A percentile compares a stretch with the other conserved stretches of the same genome.
phyloP scores from a whole-genome alignment of 1,140 invertebrate species.

The Pissodes strobi region DNA sequence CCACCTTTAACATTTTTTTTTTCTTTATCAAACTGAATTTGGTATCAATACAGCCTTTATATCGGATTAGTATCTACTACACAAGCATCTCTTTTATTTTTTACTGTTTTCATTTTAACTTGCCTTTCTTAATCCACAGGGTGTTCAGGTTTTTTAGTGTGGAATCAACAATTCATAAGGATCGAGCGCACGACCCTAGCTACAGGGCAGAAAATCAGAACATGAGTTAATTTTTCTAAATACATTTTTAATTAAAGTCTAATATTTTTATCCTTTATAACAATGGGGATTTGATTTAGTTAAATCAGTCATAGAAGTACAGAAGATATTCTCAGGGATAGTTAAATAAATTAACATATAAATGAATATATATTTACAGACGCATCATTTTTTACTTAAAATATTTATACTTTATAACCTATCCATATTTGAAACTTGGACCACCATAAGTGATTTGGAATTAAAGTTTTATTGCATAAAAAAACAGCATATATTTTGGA shows the following conservation, averaged over 20 bases:
- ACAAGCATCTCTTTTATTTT: conserved; percentile 6
- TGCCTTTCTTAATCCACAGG: conserved; percentile 53
- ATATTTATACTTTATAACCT: too few relatives aligned
- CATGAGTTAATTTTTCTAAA: conserved; percentile 30
- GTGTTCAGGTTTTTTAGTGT: conserved; percentile 48
- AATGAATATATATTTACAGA: too few relatives aligned
- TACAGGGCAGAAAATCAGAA: conserved; percentile 56
- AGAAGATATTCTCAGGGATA: neutral
- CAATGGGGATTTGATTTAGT: conserved; percentile 10
- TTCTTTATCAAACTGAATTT: neutral
- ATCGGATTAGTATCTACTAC: neutral
- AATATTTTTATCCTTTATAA: neutral
- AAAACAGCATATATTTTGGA: too few relatives aligned
- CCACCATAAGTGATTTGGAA: too few relatives aligned
- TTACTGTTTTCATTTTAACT: conserved; percentile 35
- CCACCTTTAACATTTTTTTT: conserved; percentile 1
- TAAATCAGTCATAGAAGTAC: neutral
- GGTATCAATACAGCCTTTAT: conserved; percentile 26
- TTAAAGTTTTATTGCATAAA: too few relatives aligned
- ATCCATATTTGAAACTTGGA: too few relatives aligned
- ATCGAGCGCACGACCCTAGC: conserved; percentile 54
- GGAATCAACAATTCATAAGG: conserved; percentile 47
- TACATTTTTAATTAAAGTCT: conserved; percentile 1
- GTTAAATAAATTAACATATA: neutral
- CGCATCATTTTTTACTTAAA: too few relatives aligned